Base-by-base conservation (phyloP, 2,888 invertebrate species). In the Griposia aprilina region DNA sequence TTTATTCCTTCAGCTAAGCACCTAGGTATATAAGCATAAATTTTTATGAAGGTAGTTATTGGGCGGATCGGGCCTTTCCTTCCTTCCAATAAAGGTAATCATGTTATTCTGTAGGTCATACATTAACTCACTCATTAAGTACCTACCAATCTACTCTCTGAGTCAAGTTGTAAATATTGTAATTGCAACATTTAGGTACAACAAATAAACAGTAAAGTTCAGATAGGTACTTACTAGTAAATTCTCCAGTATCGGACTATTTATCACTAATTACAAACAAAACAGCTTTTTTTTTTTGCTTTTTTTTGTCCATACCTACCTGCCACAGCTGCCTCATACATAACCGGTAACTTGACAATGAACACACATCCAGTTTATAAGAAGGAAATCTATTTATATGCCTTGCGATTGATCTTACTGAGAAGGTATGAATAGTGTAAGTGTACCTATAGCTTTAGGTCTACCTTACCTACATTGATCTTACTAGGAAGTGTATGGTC, bases 331-430 rank as follows among this genome's bases (percentile, higher is more conserved):
- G 62, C 20, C 36, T 79, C 36, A 48, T 20, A 48, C 41, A 41
- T 41, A 41, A 48, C 48, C 79, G 55, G 79, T 66, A 55, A 48
- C 17, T 48, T 36, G 78, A 48, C 23, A 57, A 57, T 55, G 20
- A 55, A 55, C 17, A 26, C 36, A 36, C 30, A 36, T 30, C 30
- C n/a, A 30, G 45, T 60, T 76, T 30, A 26, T 26, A 15, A 15
- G 30, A 30, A 68, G 15, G 11, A 69, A 69, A 57, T 36, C 50
- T 36, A 69, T 10, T 36, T 60, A 60, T 13, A 65, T 30, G 36
- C 41, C n/a, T 59, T 26, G 36, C 52, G n/a, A 66, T 45, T 45
- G 45, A 30, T 30, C 26, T 30, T 45, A 65, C 10, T 36, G 10
- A 36, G 30, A 20, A 62, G 20, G 0, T 20, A 23, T 1, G 20